Conservation (phyloP, 2,888 invertebrate genomes). For the Eupithecia inturbata region DNA sequence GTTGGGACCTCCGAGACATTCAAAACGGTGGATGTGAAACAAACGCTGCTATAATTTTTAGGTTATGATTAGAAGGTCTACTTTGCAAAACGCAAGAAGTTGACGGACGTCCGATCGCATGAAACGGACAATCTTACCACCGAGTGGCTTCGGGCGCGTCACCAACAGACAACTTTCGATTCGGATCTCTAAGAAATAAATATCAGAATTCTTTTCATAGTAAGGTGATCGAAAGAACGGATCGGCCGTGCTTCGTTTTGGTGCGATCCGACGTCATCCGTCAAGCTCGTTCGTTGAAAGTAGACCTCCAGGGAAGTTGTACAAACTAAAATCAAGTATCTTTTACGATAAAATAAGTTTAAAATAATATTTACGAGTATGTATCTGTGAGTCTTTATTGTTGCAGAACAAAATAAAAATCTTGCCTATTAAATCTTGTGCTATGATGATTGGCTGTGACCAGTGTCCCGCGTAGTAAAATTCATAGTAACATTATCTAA, state of each 20-base stretch:
- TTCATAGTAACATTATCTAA: too few species aligned
- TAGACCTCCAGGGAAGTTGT: neutral
- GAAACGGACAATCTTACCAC: neutral
- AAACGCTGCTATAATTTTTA: neutral
- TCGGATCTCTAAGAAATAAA: neutral
- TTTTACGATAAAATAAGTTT: neutral
- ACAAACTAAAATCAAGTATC: too few species aligned
- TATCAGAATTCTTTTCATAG: neutral
- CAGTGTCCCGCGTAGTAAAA: neutral
- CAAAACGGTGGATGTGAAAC: conserved; percentile 11
- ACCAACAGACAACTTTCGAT: neutral
- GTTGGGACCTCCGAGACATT: too few species aligned
- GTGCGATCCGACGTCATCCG: neutral
- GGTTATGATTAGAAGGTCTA: neutral
- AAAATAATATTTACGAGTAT: neutral
- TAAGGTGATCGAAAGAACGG: neutral
- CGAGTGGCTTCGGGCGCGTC: neutral
- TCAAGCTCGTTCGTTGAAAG: neutral
- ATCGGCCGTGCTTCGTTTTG: neutral
- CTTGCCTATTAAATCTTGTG: too few species aligned
- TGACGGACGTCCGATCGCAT: too few species aligned
- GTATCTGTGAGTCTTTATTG: too few species aligned
- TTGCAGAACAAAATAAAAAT: too few species aligned
- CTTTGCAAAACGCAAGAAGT: neutral
- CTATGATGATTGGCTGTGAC: too few species aligned